A percentile compares a stretch with the other conserved stretches of the same genome.
These are phyloP conservation scores for Tenodera sinensis DNA, from an alignment of 2,888 invertebrate genomes.

Conservation along the genomic window DNA sequence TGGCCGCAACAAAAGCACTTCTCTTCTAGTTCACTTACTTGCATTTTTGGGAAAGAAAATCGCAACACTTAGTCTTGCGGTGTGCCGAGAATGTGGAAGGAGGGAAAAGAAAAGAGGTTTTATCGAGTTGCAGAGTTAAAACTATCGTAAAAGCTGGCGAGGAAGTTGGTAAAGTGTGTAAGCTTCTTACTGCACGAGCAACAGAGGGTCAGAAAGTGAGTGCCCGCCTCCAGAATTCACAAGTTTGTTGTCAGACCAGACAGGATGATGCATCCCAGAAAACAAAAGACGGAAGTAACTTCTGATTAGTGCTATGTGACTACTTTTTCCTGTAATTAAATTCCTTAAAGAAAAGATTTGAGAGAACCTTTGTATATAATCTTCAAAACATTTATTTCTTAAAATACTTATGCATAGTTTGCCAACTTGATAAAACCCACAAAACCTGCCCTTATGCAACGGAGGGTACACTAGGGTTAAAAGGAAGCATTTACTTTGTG, in stretches of 20 bases:
- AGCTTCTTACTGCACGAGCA: not conserved
- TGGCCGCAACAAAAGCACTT: not conserved
- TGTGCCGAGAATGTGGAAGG: not conserved
- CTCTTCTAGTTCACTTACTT: not conserved
- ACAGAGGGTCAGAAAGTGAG: not conserved
- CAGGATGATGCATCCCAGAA: not conserved
- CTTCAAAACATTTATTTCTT: too few species aligned
- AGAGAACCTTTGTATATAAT: too few species aligned
- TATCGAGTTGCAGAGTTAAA: not conserved
- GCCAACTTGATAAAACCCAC: too few species aligned
- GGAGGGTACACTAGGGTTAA: too few species aligned
- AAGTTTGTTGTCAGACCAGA: not conserved
- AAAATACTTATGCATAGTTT: too few species aligned
- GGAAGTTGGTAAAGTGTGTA: not conserved
- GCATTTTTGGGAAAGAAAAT: not conserved
- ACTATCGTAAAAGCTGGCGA: not conserved
- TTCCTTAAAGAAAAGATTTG: too few species aligned
- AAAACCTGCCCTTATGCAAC: too few species aligned
- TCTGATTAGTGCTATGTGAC: not conserved
- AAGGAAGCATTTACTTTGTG: too few species aligned
- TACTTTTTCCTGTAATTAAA: too few species aligned
- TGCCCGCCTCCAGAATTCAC: not conserved
- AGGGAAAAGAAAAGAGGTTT: not conserved
- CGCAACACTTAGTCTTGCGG: not conserved
- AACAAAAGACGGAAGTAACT: not conserved